Base-by-base conservation (phyloP, 2,113 vertebrate genomes). In the Hipposideros armiger region DNA sequence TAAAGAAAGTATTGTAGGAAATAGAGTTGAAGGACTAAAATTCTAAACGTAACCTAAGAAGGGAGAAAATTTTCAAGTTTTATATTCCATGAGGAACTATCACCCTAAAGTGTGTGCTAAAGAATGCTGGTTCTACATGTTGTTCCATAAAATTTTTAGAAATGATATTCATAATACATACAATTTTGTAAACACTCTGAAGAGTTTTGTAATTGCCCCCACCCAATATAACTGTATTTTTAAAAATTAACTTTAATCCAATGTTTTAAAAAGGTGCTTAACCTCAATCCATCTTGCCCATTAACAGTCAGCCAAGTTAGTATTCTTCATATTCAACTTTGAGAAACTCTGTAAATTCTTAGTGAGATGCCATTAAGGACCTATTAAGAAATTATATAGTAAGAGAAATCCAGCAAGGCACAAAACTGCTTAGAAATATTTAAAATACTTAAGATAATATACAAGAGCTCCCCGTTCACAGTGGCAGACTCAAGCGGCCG, bases 351-450 rank as follows among this genome's bases (percentile, higher is more conserved):
- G 1, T 62, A 86, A 45, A 64, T 82, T 78, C 78, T 82, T 70
- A 40, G 76, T 76, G 52, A 47, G 22, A 73, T 60, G 19, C 7
- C 87, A 93, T 13, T 94, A 91, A 80, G 83, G 17, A 74, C 40
- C 73, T 81, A 86, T 36, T 72, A 91, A 76, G 24, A 89, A 83
- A 73, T 72, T 52, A 81, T 22, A 15, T 15, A 82, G 30, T n/a
- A 52, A 17, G 67, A 89, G 19, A 95, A 90, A 90, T 20, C 4
- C 24, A 91, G 19, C 28, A 92, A 47, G 45, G 28, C 16, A 94
- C 40, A 83, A 82, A 67, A 78, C 56, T 50, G 17, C 17, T 96
- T 30, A 90, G 54, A 62, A 90, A 90, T 90, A 87, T 36, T 92
- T 91, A 50, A 74, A 70, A 64, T 62, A 70, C 67, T 87, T 89